Evolutionary conservation across 2,888 invertebrate species (phyloP).

Genomic region (Acrocyrtus sp.): DNA sequence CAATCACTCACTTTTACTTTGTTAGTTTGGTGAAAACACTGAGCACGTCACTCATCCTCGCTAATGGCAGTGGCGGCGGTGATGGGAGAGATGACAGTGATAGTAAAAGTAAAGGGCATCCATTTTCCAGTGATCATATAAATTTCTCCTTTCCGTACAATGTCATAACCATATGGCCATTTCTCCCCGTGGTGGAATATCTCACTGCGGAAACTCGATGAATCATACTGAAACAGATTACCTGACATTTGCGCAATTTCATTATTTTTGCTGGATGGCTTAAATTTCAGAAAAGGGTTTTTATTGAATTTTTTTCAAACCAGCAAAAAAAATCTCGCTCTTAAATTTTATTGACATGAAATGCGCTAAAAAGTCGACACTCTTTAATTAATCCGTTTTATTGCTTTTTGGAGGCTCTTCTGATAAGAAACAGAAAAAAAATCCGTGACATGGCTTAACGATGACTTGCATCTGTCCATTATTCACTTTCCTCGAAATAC

Average conservation of each 20-base stretch:
- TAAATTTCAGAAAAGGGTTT: too few relatives aligned
- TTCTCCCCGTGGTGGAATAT: neutral
- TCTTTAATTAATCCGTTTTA: neutral
- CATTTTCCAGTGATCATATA: too few relatives aligned
- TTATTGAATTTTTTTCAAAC: too few relatives aligned
- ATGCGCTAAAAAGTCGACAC: too few relatives aligned
- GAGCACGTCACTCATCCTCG: neutral
- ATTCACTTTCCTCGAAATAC: too few relatives aligned
- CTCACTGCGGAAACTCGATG: neutral
- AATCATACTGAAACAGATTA: neutral
- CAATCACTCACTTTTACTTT: conserved; percentile 4
- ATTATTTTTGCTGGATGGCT: too few relatives aligned
- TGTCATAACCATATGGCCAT: neutral
- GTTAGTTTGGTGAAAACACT: neutral
- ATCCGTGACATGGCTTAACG: neutral
- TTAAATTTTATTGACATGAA: too few relatives aligned
- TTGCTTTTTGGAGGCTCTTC: neutral
- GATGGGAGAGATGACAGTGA: neutral
- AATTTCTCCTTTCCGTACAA: too few relatives aligned
- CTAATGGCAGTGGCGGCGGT: neutral
- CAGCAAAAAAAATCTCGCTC: too few relatives aligned
- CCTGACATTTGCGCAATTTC: neutral
- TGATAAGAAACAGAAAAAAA: neutral
- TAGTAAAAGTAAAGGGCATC: too few relatives aligned
- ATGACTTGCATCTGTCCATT: too few relatives aligned